These are phyloP conservation scores for Muraenolepis orangiensis DNA, from an alignment of 2,797 vertebrate genomes.

Conservation along the genomic window DNA sequence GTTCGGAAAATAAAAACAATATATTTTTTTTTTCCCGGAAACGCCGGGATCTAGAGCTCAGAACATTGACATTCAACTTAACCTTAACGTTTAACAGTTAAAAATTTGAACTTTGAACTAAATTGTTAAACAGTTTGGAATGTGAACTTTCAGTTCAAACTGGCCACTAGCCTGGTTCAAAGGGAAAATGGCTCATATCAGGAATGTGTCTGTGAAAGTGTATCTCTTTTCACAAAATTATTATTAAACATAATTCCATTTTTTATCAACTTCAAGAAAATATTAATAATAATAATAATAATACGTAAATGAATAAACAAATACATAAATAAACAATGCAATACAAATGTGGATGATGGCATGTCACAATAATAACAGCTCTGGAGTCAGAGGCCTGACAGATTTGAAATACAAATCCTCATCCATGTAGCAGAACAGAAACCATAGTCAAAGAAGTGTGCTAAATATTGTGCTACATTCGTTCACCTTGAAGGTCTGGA, in stretches of 20 bases:
- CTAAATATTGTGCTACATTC: not conserved
- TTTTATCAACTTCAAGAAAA: not conserved
- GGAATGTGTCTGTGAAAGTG: no score
- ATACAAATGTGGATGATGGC: not conserved
- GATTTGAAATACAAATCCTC: not conserved
- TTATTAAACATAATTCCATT: no score
- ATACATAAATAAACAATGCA: not conserved
- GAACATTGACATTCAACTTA: not conserved
- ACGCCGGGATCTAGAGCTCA: no score
- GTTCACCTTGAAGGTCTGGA: constrained; percentile 96
- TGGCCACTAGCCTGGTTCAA: no score
- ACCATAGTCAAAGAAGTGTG: not conserved
- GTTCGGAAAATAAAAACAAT: no score
- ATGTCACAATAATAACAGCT: not conserved
- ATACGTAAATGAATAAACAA: no score
- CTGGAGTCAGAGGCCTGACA: not conserved
- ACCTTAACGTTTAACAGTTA: no score
- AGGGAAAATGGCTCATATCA: not conserved
- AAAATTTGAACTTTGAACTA: no score
- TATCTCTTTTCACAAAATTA: not conserved
- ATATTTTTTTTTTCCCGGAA: no score
- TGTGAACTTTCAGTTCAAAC: no score
- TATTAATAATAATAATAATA: no score
- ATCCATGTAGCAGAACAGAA: not conserved
- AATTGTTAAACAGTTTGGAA: no score